Base-by-base conservation (phyloP, 2,797 vertebrate species). In the Semaprochilodus insignis region DNA sequence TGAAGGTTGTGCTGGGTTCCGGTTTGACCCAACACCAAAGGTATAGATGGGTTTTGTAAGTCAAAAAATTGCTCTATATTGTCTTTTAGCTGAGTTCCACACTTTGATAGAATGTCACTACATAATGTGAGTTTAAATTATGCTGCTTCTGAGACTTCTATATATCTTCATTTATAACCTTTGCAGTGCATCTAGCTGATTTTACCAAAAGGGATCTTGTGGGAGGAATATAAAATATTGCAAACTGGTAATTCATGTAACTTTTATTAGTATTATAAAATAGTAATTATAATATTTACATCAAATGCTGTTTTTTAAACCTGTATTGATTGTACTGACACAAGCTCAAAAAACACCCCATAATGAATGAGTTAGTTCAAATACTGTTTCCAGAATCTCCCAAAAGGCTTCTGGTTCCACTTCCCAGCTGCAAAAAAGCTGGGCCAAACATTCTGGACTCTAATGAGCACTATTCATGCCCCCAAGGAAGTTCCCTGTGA, bases 401-500 rank as follows among this genome's bases (percentile, higher is more conserved):
- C 44, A 48, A 48, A 6, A 40, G 40, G 40, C 40, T 40, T 40
- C 40, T 4, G 8, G 40, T 40, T 40, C 40, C 40, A 40, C 5
- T 40, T 40, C n/a, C n/a, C n/a, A 8, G 40, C 8, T 40, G 40
- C 40, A 6, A 40, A 8, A 8, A 40, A 40, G 8, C 8, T 40
- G 40, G 40, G 44, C 44, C 17, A 21, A n/a, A 14, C 23, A 14
- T 10, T 14, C 13, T 7, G 21, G 19, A 25, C 23, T 10, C 57
- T 31, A 60, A 10, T 8, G 7, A 8, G 65, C 78, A 17, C 63
- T 78, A 81, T 44, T 83, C 54, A 2, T 89, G 91, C n/a, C 80
- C 80, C 25, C 90, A 82, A 0, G 97, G 96, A 85, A 98, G 91
- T 69, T 91, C 91, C 83, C 95, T 93, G 93, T 98, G 96, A 88